Evolutionary conservation across 2,888 invertebrate genomes (phyloP), one percentile per base, ranked within the genome.

Genomic region (Nomada goodeniana): DNA sequence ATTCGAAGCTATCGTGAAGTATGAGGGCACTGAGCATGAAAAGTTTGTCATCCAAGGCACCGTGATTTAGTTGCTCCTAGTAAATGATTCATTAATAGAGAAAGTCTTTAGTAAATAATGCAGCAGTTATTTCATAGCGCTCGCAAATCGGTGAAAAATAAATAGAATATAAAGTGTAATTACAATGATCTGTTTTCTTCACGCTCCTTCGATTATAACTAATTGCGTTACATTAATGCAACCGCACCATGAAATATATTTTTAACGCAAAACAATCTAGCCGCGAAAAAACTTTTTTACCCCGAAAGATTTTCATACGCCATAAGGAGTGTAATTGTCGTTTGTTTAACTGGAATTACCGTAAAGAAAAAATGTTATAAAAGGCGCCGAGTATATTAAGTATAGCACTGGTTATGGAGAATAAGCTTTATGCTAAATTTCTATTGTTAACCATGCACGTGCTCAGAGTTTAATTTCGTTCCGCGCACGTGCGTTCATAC

Each of bases 401-500:
- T 47, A 15, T 47, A 47, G 15, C 47, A 47, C 15, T 23, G 23
- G 7, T 42, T 20, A 53, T 18, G 52, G 26, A 4, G 42, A 59
- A 20, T 64, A 69, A 69, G 50, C 42, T 59, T 55, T 60, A 11
- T 23, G 5, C 26, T n/a, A 52, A 55, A 67, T 61, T 23, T 64
- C 59, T 67, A 47, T 44, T 36, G 67, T 70, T 53, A 77, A 65
- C 23, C 55, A 26, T 67, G 53, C 26, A 26, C 20, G 29, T 26
- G 26, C 50, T 47, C 52, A 55, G 29, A 29, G 64, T 74, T 74
- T 59, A 44, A 59, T 80, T 80, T 80, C 63, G 72, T 77, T 80
- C 68, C 68, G 68, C 72, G 68, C 80, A 80, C 80, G 80, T 77
- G 77, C 76, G 55, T 61, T 52, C 42, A 55, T 53, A 44, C 69